These are phyloP conservation scores for Andrena minutula DNA, from an alignment of 2,888 invertebrate genomes.

Conservation along the genomic window DNA sequence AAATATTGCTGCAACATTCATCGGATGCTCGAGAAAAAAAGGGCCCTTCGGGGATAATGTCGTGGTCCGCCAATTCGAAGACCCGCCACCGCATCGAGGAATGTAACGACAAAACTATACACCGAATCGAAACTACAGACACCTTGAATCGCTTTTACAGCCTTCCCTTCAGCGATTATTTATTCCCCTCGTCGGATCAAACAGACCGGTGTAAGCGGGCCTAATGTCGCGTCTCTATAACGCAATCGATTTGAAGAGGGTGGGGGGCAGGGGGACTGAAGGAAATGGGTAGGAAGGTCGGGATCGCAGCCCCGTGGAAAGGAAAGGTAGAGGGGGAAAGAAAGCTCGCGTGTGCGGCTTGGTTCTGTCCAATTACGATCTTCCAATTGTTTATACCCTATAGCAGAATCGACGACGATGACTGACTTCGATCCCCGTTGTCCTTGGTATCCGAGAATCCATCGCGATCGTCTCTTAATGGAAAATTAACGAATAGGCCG, in stretches of 20 bases:
- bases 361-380: conserved; percentile 55
- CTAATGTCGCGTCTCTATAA: conserved; percentile 36
- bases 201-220: conserved; percentile 61
- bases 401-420: conserved; percentile 43
- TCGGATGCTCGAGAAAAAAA: too few species aligned
- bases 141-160: neutral
- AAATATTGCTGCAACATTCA: too few species aligned
- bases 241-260: conserved; percentile 9
- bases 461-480: neutral
- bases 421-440: neutral
- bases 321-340: conserved; percentile 62
- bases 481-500: conserved; percentile 22
- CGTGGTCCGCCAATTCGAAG: neutral
- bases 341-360: conserved; percentile 70
- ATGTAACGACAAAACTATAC: conserved; percentile 21
- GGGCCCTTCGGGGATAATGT: too few species aligned
- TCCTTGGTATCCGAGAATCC: neutral
- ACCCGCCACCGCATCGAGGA: conserved; percentile 31
- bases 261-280: neutral
- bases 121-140: conserved; percentile 17
- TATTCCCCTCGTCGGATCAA: conserved; percentile 19
- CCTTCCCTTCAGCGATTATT: conserved; percentile 1
- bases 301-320: conserved; percentile 16
- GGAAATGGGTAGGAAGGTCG: conserved; percentile 14
- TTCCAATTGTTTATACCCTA: neutral